phyloP scores from a whole-genome alignment of 2,113 vertebrate genomes.

The Caranx ignobilis region DNA sequence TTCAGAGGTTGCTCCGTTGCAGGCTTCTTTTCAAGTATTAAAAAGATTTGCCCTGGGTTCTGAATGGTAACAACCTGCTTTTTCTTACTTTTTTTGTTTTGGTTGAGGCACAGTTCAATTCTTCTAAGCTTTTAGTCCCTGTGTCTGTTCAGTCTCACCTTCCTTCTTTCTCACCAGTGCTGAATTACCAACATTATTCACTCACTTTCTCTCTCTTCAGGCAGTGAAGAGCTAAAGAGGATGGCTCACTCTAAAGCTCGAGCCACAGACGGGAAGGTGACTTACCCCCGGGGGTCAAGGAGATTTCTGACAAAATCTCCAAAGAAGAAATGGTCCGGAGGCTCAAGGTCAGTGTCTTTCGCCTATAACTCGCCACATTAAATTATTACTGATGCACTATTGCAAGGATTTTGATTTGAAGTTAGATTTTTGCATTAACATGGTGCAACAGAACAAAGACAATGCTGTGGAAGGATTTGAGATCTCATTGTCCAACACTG shows the following conservation, averaged over 20 bases:
- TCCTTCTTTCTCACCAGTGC: background rate
- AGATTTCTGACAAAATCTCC: slow-evolving; percentile 99
- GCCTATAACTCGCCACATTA: background rate
- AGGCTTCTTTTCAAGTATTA: slow-evolving; percentile 32
- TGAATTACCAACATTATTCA: background rate
- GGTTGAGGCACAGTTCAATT: slow-evolving; percentile 7
- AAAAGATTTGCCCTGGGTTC: slow-evolving; percentile 28
- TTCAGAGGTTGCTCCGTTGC: slow-evolving; percentile 51
- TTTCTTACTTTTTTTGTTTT: background rate
- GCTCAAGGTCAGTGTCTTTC: slow-evolving; percentile 88
- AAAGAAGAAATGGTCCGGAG: slow-evolving; percentile 99
- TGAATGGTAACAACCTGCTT: slow-evolving; percentile 3
- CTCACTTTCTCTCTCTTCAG: slow-evolving; percentile 77
- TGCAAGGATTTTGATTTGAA: background rate
- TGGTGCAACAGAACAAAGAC: background rate
- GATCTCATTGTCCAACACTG: background rate
- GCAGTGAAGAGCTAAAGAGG: slow-evolving; percentile 86
- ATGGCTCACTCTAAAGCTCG: slow-evolving; percentile 99
- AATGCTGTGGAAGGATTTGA: background rate
- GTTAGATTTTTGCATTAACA: background rate
- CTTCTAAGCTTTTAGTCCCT: slow-evolving; percentile 3
- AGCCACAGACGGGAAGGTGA: slow-evolving; percentile 98
- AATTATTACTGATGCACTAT: background rate
- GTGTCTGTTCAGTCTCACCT: background rate
- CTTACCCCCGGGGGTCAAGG: slow-evolving; percentile 99